Evolutionary conservation across 2,888 invertebrate species (phyloP).

Genomic region (Cryptus armator): DNA sequence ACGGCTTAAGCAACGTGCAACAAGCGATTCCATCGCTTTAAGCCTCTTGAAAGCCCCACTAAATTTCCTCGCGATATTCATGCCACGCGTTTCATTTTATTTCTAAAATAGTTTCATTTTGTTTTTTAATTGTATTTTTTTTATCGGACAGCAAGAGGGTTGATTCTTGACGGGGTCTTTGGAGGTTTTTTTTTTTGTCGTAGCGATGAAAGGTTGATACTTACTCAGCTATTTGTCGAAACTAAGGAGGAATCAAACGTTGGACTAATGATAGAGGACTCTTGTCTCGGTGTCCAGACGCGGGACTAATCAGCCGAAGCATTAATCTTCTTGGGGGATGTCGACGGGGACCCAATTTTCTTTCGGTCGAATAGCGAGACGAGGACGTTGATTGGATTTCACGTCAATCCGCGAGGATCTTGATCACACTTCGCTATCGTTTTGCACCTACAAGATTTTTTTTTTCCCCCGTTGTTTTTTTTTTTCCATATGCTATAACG

Average conservation of each 20-base stretch:
- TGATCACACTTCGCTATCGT: constrained; percentile 71
- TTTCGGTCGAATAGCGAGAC: constrained; percentile 78
- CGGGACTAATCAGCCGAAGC: constrained; percentile 83
- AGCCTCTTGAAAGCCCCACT: constrained; percentile 22
- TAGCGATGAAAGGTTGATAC: constrained; percentile 57
- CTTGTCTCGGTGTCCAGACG: constrained; percentile 76
- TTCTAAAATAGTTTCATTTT: background rate
- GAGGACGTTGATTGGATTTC: constrained; percentile 82
- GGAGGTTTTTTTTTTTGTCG: constrained; percentile 19
- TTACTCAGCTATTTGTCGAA: constrained; percentile 72
- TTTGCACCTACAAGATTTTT: constrained; percentile 61
- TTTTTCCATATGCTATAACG: constrained; percentile 42
- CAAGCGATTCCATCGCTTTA: constrained; percentile 69
- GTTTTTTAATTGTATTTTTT: background rate
- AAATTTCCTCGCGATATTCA: background rate
- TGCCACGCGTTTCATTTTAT: background rate
- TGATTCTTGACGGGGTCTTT: background rate
- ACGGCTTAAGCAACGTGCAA: constrained; percentile 76
- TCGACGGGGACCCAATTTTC: constrained; percentile 82
- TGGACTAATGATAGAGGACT: constrained; percentile 79
- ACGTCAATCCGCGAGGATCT: constrained; percentile 77
- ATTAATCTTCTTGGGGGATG: constrained; percentile 83
- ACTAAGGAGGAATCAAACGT: constrained; percentile 79
- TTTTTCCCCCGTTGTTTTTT: constrained; percentile 52
- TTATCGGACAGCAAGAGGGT: background rate